Evolutionary conservation across 1,140 invertebrate species (phyloP).

Genomic region (Vollenhovia emeryi): DNA sequence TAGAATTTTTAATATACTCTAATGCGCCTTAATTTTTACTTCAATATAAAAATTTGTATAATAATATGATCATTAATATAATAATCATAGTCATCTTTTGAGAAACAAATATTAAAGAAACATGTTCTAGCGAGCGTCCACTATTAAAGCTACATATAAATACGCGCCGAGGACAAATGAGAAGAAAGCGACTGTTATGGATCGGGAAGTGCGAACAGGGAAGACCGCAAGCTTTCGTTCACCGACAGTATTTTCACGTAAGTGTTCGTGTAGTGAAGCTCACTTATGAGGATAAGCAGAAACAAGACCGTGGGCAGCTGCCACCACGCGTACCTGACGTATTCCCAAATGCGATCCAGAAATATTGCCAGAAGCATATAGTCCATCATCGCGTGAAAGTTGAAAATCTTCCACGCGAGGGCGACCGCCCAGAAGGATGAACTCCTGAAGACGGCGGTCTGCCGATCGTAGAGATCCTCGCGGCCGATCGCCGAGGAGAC

Average conservation of each 20-base stretch:
- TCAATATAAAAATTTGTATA: not conserved
- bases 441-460: conserved; percentile 85
- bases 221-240: not conserved
- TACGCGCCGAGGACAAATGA: not conserved
- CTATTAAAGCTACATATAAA: not conserved
- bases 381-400: conserved; percentile 92
- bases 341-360: conserved; percentile 92
- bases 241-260: conserved; percentile 64
- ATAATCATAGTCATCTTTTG: not conserved
- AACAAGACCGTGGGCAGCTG: conserved; percentile 87
- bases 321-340: conserved; percentile 88
- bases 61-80: not conserved
- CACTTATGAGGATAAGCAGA: conserved; percentile 86
- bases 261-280: conserved; percentile 81
- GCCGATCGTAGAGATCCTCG: conserved; percentile 84
- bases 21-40: not conserved
- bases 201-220: not conserved
- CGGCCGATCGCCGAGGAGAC: conserved; percentile 78
- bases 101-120: not conserved
- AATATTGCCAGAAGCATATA: conserved; percentile 91
- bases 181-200: conserved; percentile 14
- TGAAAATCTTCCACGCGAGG: conserved; percentile 91
- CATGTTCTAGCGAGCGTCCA: not conserved
- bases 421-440: conserved; percentile 90
- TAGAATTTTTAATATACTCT: not conserved